These are phyloP conservation scores for Lasioglossum villosulum DNA, from an alignment of 2,888 invertebrate species.

Conservation along the genomic window DNA sequence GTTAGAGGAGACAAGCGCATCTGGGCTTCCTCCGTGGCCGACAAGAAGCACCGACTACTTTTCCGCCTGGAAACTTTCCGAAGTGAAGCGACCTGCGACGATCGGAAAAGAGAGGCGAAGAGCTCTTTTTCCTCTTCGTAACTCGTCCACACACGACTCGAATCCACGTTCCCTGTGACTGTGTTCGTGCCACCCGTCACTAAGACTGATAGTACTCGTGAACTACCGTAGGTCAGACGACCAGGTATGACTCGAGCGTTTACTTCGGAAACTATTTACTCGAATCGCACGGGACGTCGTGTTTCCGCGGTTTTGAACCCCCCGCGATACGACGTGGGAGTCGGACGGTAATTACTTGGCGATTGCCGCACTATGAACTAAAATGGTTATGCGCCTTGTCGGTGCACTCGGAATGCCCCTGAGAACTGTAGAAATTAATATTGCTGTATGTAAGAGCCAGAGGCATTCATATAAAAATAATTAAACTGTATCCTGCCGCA, in stretches of 20 bases:
- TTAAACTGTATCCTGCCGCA: not conserved
- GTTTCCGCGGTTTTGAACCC: not conserved
- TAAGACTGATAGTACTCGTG: conserved; percentile 46
- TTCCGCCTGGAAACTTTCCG: conserved; percentile 55
- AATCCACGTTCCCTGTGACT: not conserved
- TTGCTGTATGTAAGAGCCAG: not conserved
- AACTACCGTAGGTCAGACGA: conserved; percentile 21
- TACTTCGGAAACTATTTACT: conserved; percentile 6
- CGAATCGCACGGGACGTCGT: not conserved
- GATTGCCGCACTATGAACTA: not conserved
- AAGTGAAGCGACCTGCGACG: not conserved
- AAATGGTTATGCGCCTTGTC: not conserved
- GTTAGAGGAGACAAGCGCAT: not conserved
- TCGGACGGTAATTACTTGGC: not conserved
- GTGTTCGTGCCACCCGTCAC: conserved; percentile 38
- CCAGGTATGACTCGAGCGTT: conserved; percentile 9
- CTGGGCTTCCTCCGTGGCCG: conserved; percentile 19
- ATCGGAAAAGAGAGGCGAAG: not conserved
- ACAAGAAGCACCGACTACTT: conserved; percentile 52
- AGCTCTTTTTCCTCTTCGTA: not conserved
- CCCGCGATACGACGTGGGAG: not conserved
- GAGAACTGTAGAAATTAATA: not conserved
- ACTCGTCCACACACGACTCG: not conserved
- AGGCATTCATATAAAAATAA: not conserved
- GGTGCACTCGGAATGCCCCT: not conserved